phyloP scores from a whole-genome alignment of 92 coral and sea anemone genomes.

The Blastomussa wellsi region DNA sequence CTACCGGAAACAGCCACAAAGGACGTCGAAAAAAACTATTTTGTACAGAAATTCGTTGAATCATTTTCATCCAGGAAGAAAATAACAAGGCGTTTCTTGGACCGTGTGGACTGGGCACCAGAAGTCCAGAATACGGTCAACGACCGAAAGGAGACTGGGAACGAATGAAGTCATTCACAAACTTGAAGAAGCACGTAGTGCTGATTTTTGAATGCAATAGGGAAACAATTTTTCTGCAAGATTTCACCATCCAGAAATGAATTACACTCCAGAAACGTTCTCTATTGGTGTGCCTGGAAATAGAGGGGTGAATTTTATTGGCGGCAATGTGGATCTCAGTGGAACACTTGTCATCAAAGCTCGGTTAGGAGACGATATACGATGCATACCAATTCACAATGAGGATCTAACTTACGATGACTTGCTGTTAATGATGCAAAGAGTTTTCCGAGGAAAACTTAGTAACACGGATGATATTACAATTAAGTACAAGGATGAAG shows the following conservation, averaged over 20 bases:
- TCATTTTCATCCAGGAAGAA: not conserved
- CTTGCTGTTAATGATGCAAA: conserved; percentile 94
- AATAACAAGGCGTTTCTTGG: conserved; percentile 21
- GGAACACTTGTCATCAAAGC: conserved; percentile 94
- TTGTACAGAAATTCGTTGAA: not conserved
- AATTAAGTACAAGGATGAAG: conserved; percentile 95
- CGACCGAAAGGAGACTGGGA: conserved; percentile 22
- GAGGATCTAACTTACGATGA: conserved; percentile 98
- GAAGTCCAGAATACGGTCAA: not conserved
- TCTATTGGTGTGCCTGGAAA: conserved; percentile 64
- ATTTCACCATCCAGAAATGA: conserved; percentile 40
- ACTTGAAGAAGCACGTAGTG: conserved; percentile 8
- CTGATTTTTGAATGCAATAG: not conserved
- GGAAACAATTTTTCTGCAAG: not conserved
- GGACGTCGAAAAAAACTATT: not conserved
- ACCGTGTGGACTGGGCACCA: not conserved
- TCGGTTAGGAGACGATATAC: conserved; percentile 94
- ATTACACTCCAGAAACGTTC: conserved; percentile 83
- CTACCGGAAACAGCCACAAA: not conserved
- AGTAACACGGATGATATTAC: conserved; percentile 89
- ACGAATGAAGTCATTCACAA: conserved; percentile 42
- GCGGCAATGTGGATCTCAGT: conserved; percentile 80
- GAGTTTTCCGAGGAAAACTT: conserved; percentile 90
- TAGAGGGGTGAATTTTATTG: conserved; percentile 73
- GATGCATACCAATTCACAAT: conserved; percentile 98